Evolutionary conservation across 92 coral and sea anemone species (phyloP).

Genomic region (Actinostola sp.): DNA sequence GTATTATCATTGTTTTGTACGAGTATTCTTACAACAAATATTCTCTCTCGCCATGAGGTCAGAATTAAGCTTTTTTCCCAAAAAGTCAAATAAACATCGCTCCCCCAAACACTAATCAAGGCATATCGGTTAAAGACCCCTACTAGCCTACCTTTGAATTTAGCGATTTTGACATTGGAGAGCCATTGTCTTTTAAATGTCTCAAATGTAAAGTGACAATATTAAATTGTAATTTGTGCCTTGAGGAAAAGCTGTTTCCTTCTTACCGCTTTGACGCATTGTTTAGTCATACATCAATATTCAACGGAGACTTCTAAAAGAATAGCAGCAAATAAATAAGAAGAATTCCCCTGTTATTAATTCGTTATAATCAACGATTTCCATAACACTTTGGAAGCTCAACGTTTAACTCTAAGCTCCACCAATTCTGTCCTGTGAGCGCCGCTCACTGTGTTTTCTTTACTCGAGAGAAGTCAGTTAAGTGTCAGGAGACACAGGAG

Average conservation of each 20-base stretch:
- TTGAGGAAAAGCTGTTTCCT: constrained; percentile 85
- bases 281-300: constrained; percentile 78
- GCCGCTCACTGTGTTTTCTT: constrained; percentile 14
- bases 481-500: constrained; percentile 2
- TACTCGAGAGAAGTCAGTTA: not conserved
- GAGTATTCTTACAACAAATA: constrained; percentile 41
- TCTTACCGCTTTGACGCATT: constrained; percentile 68
- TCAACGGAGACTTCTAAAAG: constrained; percentile 73
- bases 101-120: constrained; percentile 44
- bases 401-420: constrained; percentile 22
- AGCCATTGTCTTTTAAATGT: constrained; percentile 46
- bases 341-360: constrained; percentile 71
- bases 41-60: constrained; percentile 65
- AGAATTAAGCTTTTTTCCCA: constrained; percentile 65
- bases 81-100: constrained; percentile 76
- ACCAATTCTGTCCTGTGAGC: not conserved
- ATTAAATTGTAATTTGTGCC: constrained; percentile 77
- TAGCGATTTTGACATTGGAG: constrained; percentile 57
- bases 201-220: constrained; percentile 62
- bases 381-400: constrained; percentile 36
- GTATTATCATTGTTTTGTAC: constrained; percentile 63
- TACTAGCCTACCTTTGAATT: constrained; percentile 33
- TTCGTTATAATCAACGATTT: constrained; percentile 71
- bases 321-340: constrained; percentile 63
- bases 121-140: constrained; percentile 51